Conservation (phyloP, 2,113 vertebrate genomes). For the Centrocercus urophasianus region DNA sequence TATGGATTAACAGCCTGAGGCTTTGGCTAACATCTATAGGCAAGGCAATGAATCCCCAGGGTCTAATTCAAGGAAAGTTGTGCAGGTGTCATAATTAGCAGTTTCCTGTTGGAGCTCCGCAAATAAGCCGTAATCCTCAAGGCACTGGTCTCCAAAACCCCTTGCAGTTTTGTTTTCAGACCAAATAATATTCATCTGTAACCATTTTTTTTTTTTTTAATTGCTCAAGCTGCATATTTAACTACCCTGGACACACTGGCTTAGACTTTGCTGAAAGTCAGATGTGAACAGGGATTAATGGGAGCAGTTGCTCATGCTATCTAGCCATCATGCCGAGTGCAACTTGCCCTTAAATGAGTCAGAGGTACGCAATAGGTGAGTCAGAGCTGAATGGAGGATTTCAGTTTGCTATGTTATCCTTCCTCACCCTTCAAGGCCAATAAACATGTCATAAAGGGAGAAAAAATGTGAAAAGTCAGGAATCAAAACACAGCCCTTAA, state of each 20-base stretch:
- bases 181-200: conserved; percentile 71
- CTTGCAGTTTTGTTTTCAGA: conserved; percentile 71
- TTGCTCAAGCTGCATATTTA: conserved; percentile 67
- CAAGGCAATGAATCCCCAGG: conserved; percentile 55
- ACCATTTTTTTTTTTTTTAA: conserved; percentile 48
- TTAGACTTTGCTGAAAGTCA: conserved; percentile 47
- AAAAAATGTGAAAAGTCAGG: conserved; percentile 51
- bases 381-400: background rate
- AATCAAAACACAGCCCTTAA: conserved; percentile 51
- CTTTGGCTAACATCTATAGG: conserved; percentile 48
- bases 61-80: conserved; percentile 58
- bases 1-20: conserved; percentile 16
- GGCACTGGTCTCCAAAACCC: conserved; percentile 60
- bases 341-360: conserved; percentile 7
- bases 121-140: conserved; percentile 73
- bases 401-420: conserved; percentile 48
- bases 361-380: background rate
- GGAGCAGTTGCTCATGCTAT: conserved; percentile 24
- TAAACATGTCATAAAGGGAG: conserved; percentile 67
- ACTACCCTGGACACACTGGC: conserved; percentile 37
- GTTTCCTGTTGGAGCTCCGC: conserved; percentile 73
- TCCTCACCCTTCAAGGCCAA: conserved; percentile 49
- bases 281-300: conserved; percentile 47
- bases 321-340: background rate
- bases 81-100: conserved; percentile 80